phyloP scores from a whole-genome alignment of 53 echinoderm and acorn worm species.

The Arbacia lixula region DNA sequence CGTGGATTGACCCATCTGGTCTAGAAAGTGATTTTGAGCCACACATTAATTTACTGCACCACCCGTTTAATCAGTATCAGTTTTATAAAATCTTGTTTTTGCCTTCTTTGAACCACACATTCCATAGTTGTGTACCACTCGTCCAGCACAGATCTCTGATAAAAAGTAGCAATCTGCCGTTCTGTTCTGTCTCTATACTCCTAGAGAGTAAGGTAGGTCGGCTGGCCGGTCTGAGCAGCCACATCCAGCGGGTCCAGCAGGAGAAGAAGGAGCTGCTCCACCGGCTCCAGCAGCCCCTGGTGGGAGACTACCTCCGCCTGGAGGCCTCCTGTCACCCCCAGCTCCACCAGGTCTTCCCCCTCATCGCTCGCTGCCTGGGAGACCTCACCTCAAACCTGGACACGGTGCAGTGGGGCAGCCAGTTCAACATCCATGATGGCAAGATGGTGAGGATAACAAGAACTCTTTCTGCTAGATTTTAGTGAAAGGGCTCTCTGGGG shows the following conservation, averaged over 20 bases:
- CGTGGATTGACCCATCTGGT: no score
- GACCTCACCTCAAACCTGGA: slow-evolving; percentile 81
- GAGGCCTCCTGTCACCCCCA: slow-evolving; percentile 88
- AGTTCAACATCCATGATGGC: slow-evolving; percentile 77
- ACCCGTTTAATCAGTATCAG: no score
- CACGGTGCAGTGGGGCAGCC: slow-evolving; percentile 86
- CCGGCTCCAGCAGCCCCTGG: slow-evolving; percentile 87
- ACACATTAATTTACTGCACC: no score
- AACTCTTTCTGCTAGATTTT: no score
- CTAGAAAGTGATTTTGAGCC: no score
- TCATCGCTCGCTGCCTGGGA: slow-evolving; percentile 74
- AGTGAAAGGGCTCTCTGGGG: no score
- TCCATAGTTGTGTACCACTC: no score
- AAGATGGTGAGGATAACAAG: slow-evolving; percentile 72
- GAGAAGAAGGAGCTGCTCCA: slow-evolving; percentile 84
- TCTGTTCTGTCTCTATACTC: background rate
- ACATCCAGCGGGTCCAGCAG: slow-evolving; percentile 79
- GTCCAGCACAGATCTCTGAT: no score
- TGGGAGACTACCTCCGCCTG: slow-evolving; percentile 83
- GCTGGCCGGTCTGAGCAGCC: slow-evolving; percentile 68
- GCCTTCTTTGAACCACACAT: no score
- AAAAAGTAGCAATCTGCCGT: no score
- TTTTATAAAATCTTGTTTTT: no score
- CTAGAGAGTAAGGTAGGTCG: slow-evolving; percentile 74
- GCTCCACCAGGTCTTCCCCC: slow-evolving; percentile 84